A percentile compares a stretch with the other conserved stretches of the same genome.
These are phyloP conservation scores for Callionymus lyra DNA, from an alignment of 2,113 vertebrate species.

Conservation along the genomic window DNA sequence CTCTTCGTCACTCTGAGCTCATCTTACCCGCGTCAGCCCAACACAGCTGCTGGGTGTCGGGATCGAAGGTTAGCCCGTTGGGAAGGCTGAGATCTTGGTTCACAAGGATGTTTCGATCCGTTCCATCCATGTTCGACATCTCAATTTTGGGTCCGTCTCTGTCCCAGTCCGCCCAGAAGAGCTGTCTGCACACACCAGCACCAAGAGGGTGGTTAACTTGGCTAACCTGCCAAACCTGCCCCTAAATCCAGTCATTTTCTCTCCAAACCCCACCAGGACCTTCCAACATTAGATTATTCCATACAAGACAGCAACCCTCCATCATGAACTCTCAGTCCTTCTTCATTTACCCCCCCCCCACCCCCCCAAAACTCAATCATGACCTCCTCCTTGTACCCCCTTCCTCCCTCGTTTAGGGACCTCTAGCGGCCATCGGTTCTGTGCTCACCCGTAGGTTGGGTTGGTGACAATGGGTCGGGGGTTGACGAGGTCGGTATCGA, in stretches of 20 bases:
- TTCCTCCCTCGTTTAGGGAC: not conserved
- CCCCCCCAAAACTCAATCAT: too few species aligned
- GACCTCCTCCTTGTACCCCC: too few species aligned
- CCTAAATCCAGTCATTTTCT: too few species aligned
- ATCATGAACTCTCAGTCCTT: too few species aligned
- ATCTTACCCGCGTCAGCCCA: conserved; percentile 95
- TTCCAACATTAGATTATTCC: not conserved
- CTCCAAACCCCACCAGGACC: too few species aligned
- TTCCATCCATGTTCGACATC: conserved; percentile 86
- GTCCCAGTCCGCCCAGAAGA: conserved; percentile 96
- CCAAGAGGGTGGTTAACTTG: not conserved
- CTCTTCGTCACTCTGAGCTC: conserved; percentile 11
- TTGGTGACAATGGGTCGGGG: conserved; percentile 81
- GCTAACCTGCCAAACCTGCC: not conserved
- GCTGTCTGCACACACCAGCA: conserved; percentile 61
- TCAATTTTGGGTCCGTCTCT: conserved; percentile 88
- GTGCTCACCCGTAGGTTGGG: conserved; percentile 72
- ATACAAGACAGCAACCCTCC: not conserved
- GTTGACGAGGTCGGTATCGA: conserved; percentile 79
- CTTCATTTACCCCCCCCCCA: too few species aligned
- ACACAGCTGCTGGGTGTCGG: conserved; percentile 74
- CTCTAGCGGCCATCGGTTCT: not conserved
- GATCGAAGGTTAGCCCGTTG: conserved; percentile 82
- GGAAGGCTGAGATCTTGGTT: conserved; percentile 79
- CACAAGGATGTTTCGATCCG: conserved; percentile 75